Conservation (phyloP, 2,797 vertebrate species). For the Macropodus opercularis region DNA sequence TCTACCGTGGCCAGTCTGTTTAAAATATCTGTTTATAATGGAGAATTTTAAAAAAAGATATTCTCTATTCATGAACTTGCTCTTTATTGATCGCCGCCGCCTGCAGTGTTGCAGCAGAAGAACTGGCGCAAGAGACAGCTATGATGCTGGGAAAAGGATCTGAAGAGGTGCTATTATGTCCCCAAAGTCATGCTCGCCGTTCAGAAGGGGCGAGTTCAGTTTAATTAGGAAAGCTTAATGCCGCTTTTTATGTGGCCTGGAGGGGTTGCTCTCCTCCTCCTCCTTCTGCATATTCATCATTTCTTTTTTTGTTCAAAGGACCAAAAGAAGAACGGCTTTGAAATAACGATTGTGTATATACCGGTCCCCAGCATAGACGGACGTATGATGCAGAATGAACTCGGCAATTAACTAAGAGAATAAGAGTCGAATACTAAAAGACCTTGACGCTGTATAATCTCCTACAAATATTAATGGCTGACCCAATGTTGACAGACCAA, state of each 20-base stretch:
- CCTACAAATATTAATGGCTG: slow-evolving; percentile 6
- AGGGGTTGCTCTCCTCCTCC: slow-evolving; percentile 49
- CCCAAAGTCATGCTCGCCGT: slow-evolving; percentile 55
- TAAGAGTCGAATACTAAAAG: neutral
- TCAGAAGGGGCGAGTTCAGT: slow-evolving; percentile 63
- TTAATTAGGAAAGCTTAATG: slow-evolving; percentile 79
- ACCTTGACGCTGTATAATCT: neutral
- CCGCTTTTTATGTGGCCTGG: slow-evolving; percentile 68
- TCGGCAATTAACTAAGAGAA: slow-evolving; percentile 14
- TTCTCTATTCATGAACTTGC: slow-evolving; percentile 59
- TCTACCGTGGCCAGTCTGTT: slow-evolving; percentile 42
- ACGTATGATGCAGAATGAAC: slow-evolving; percentile 16
- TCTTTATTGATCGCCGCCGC: slow-evolving; percentile 63
- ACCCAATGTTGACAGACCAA: neutral
- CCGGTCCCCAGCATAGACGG: slow-evolving; percentile 2
- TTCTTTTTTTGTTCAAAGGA: slow-evolving; percentile 58
- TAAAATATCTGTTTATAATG: slow-evolving; percentile 54
- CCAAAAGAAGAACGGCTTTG: slow-evolving; percentile 46
- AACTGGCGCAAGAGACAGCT: slow-evolving; percentile 38
- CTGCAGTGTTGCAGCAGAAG: slow-evolving; percentile 36
- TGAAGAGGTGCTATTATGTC: slow-evolving; percentile 49
- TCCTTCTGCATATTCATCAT: slow-evolving; percentile 62
- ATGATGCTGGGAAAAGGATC: slow-evolving; percentile 28
- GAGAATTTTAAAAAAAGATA: slow-evolving; percentile 46
- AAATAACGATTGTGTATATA: slow-evolving; percentile 18